phyloP scores from a whole-genome alignment of 2,888 invertebrate species.

The Parnassius mnemosyne region DNA sequence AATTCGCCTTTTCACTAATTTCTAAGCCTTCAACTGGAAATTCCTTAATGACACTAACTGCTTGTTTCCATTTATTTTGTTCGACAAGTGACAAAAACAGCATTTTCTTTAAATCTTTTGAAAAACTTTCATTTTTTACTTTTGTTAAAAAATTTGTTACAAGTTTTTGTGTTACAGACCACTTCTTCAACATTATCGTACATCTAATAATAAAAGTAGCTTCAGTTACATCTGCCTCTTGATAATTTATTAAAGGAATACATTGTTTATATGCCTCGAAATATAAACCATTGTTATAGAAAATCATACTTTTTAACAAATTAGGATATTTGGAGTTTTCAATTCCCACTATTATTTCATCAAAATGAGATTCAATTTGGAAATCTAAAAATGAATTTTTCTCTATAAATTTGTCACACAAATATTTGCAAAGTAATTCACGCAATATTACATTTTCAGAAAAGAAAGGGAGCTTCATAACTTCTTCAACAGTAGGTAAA shows the following conservation, averaged over 20 bases:
- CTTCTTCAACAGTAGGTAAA: slow-evolving; percentile 48
- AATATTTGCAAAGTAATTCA: slow-evolving; percentile 59
- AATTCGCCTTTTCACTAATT: slow-evolving; percentile 48
- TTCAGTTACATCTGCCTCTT: slow-evolving; percentile 59
- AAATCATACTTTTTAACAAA: slow-evolving; percentile 81
- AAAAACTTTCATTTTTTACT: slow-evolving; percentile 52
- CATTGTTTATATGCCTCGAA: slow-evolving; percentile 77
- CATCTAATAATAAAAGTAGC: slow-evolving; percentile 64
- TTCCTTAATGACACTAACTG: slow-evolving; percentile 56
- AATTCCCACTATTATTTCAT: slow-evolving; percentile 77
- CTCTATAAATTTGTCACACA: slow-evolving; percentile 58
- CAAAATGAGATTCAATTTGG: slow-evolving; percentile 72
- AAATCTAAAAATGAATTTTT: slow-evolving; percentile 52
- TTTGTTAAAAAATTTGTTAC: slow-evolving; percentile 62
- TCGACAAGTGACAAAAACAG: slow-evolving; percentile 57
- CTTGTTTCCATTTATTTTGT: slow-evolving; percentile 77
- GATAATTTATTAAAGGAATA: slow-evolving; percentile 67
- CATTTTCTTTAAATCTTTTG: slow-evolving; percentile 47
- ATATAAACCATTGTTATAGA: slow-evolving; percentile 74
- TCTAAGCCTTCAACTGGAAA: slow-evolving; percentile 48
- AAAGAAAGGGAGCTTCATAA: slow-evolving; percentile 51
- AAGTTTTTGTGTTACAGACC: slow-evolving; percentile 65
- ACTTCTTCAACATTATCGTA: slow-evolving; percentile 64
- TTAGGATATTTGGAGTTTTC: slow-evolving; percentile 81
- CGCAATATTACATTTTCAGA: slow-evolving; percentile 51